phyloP scores from a whole-genome alignment of 1,140 invertebrate species.

The Scaptomyza hsui region DNA sequence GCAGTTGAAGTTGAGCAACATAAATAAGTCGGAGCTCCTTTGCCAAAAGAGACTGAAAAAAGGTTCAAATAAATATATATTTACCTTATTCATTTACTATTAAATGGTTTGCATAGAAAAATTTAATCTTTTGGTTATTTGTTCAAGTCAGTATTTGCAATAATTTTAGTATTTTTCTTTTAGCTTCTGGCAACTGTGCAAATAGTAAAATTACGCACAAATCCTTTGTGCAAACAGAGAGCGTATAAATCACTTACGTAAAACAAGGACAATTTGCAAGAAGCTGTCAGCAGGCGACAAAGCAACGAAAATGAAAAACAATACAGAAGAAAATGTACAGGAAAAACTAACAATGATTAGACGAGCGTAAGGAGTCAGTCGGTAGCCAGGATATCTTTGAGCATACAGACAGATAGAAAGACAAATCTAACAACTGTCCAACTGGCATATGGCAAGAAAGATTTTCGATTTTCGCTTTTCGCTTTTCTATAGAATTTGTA shows the following conservation, averaged over 20 bases:
- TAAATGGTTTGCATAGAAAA: background rate
- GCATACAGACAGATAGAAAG: background rate
- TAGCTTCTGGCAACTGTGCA: constrained; percentile 35
- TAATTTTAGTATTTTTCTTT: constrained; percentile 10
- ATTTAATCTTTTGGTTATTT: background rate
- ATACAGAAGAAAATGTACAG: constrained; percentile 33
- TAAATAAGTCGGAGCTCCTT: background rate
- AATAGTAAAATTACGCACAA: constrained; percentile 41
- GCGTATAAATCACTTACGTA: constrained; percentile 51
- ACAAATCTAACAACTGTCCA: constrained; percentile 69
- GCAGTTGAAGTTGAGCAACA: background rate
- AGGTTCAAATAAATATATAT: background rate
- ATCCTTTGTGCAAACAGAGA: constrained; percentile 39
- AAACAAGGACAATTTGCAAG: constrained; percentile 57
- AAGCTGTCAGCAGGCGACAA: constrained; percentile 51
- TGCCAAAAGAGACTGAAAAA: background rate
- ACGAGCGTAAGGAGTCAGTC: constrained; percentile 48
- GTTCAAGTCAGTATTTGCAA: background rate
- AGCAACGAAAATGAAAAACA: constrained; percentile 27
- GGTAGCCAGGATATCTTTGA: constrained; percentile 48
- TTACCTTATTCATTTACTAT: background rate
- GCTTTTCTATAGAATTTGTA: constrained; percentile 59
- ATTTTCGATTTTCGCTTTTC: background rate
- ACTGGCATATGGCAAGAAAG: constrained; percentile 60
- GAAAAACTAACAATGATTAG: constrained; percentile 63